Percentiles rank a stretch among this genome's conserved stretches.
Conservation (phyloP, 92 coral and sea anemone species). For the Porites lobata region DNA sequence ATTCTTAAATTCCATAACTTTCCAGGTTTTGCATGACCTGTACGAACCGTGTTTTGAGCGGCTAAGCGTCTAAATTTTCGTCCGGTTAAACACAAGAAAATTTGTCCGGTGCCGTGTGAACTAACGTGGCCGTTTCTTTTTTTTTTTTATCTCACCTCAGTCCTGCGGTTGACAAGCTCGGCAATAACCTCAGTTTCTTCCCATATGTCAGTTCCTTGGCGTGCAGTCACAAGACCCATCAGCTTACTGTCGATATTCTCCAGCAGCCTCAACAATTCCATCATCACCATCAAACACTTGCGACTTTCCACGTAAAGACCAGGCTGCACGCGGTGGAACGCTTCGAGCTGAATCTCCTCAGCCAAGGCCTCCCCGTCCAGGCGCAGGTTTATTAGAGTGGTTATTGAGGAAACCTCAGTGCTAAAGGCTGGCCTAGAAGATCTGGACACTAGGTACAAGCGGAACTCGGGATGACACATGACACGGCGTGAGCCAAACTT, state of each 20-base stretch:
- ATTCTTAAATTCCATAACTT: too few species aligned
- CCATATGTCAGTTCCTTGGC: conserved; percentile 96
- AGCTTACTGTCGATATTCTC: conserved; percentile 91
- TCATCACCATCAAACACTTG: conserved; percentile 84
- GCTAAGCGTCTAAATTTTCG: too few species aligned
- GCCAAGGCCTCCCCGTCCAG: conserved; percentile 88
- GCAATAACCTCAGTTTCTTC: conserved; percentile 97
- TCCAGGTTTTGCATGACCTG: too few species aligned
- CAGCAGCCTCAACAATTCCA: conserved; percentile 84
- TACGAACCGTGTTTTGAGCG: too few species aligned
- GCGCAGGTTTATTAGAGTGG: conserved; percentile 92
- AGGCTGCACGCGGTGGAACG: conserved; percentile 94
- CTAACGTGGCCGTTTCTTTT: too few species aligned
- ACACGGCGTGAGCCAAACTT: conserved; percentile 95
- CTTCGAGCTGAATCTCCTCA: conserved; percentile 90
- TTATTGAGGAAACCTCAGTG: conserved; percentile 94
- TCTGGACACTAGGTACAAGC: conserved; percentile 90
- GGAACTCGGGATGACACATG: conserved; percentile 93
- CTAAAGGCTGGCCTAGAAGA: conserved; percentile 86
- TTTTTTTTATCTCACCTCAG: conserved; percentile 69
- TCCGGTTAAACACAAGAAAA: too few species aligned
- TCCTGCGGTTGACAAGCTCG: conserved; percentile 88
- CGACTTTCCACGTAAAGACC: conserved; percentile 86
- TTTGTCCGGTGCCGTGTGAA: too few species aligned
- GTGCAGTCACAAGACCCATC: conserved; percentile 79